Evolutionary conservation across 2,888 invertebrate genomes (phyloP).

Genomic region (Agrochola lota): DNA sequence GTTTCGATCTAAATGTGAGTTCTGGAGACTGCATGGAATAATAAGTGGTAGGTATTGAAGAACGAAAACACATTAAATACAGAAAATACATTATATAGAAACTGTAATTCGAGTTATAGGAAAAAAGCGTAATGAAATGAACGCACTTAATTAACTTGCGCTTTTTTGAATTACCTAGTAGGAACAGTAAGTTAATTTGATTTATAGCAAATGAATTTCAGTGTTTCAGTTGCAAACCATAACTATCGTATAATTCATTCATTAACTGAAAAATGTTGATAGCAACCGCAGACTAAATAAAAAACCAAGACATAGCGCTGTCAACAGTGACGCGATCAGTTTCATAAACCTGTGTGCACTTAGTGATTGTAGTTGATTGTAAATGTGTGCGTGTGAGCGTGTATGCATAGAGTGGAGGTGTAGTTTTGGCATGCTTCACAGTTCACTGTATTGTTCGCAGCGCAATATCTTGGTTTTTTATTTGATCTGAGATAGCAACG

Average conservation of each 20-base stretch:
- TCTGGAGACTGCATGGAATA: not conserved
- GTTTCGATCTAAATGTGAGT: slow-evolving; percentile 2
- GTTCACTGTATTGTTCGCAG: no score
- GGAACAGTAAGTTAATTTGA: not conserved
- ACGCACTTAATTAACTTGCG: not conserved
- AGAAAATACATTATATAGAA: not conserved
- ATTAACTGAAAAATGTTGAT: not conserved
- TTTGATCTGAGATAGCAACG: no score
- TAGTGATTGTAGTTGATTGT: no score
- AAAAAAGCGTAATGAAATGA: not conserved
- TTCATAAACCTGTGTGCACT: no score
- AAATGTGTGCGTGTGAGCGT: no score
- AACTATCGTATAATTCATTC: not conserved
- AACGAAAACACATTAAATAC: not conserved
- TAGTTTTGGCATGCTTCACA: no score
- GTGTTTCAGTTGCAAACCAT: not conserved
- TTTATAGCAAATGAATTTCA: not conserved
- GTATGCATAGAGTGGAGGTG: no score
- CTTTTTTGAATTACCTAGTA: not conserved
- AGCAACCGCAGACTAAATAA: no score
- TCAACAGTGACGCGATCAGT: no score
- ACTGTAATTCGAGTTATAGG: not conserved
- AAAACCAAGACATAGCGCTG: no score
- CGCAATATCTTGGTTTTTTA: no score
- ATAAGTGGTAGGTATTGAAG: not conserved